phyloP scores from a whole-genome alignment of 2,797 vertebrate genomes.

The Acanthis flammea region DNA sequence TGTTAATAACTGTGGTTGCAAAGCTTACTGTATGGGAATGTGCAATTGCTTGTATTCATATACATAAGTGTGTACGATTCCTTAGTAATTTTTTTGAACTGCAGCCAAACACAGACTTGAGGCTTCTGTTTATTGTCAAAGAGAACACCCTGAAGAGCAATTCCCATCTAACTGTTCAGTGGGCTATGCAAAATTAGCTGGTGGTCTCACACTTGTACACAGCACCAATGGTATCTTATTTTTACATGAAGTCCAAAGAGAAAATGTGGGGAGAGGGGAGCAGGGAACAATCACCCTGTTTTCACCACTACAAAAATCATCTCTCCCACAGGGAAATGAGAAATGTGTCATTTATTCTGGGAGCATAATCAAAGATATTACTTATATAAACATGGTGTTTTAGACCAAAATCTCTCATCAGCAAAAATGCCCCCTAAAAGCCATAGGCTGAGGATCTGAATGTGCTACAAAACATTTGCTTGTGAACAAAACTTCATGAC shows the following conservation, averaged over 20 bases:
- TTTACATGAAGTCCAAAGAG: background rate
- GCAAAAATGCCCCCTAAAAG: background rate
- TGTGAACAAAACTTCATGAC: background rate
- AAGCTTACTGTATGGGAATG: slow-evolving; percentile 62
- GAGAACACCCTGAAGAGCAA: slow-evolving; percentile 76
- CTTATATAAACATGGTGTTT: background rate
- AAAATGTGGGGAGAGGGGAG: background rate
- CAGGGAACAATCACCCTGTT: background rate
- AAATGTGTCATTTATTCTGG: background rate
- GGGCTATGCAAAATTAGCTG: slow-evolving; percentile 65
- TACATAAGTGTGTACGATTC: slow-evolving; percentile 73
- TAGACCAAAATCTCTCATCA: background rate
- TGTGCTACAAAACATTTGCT: fast-evolving
- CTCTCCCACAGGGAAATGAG: background rate
- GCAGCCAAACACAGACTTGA: slow-evolving; percentile 74
- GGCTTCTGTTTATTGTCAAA: slow-evolving; percentile 75
- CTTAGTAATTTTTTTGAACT: slow-evolving; percentile 73
- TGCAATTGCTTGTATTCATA: slow-evolving; percentile 61
- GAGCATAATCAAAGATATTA: background rate
- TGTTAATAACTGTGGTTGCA: slow-evolving; percentile 68
- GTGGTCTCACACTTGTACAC: slow-evolving; percentile 49
- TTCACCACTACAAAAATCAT: background rate
- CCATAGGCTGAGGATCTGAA: background rate
- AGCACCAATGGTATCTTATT: background rate
- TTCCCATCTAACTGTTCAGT: slow-evolving; percentile 67